Base-by-base conservation (phyloP, 1,140 invertebrate genomes). In the Heliothis subflexa region DNA sequence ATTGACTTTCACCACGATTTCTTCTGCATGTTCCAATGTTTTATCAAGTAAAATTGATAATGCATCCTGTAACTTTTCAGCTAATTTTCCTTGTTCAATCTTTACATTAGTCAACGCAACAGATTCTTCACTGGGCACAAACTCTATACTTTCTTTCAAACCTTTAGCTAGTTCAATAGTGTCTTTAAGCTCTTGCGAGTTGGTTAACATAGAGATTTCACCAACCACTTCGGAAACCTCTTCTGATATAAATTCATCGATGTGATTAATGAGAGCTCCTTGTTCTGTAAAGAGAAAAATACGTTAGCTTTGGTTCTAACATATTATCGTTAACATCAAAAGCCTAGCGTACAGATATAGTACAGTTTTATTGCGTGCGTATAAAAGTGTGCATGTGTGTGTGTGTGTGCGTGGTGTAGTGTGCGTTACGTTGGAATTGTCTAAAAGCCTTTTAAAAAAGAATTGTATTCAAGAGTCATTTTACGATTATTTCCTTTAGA, bases 181-280 rank as follows among this genome's bases (percentile, higher is more conserved):
- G 21, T 81, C 55, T 70, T 80, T 78, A 1, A 85, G 50, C 66
- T 80, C 80, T 25, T 66, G 59, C 7, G 64, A 76, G 45, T 83
- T 78, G 14, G 66, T 68, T 13, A 75, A 21, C 5, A 1, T 1
- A 5, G 79, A 71, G 61, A 85, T 73, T 5, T 66, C 54, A 16
- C 52, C 21, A 47, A 79, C 18, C 10, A 73, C 18, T 45, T 75
- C 74, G n/a, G 18, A 33, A 13, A 83, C 40, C 61, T 82, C 73
- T n/a, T 79, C 70, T 12, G 76, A 76, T 47, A 75, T 74, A 47
- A 84, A 84, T n/a, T 74, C 28, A 54, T 82, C 76, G n/a, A 85
- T 82, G 25, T 66, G 78, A 49, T 77, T 21, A 13, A 81, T 55
- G 3, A 82, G 70, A 33, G 33, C 55, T 25, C 16, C 14, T 47